Conservation (phyloP, 1,140 invertebrate genomes). For the Battus philenor region DNA sequence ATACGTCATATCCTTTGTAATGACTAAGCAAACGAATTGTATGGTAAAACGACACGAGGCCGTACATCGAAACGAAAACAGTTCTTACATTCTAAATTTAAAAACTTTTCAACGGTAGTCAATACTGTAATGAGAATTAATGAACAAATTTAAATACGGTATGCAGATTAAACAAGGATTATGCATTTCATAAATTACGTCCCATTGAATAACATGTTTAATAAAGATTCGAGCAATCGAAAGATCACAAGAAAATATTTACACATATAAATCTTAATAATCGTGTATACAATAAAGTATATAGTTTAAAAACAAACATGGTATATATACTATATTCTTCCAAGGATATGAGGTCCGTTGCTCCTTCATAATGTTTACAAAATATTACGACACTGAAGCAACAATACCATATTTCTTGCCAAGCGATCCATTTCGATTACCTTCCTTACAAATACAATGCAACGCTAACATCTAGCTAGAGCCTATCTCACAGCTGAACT, state of each 20-base stretch:
- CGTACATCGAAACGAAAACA: constrained; percentile 70
- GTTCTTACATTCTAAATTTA: constrained; percentile 54
- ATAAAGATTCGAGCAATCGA: constrained; percentile 23
- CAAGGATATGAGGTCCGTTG: constrained; percentile 4
- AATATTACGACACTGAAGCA: constrained; percentile 8
- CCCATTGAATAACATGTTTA: constrained; percentile 13
- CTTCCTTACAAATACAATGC: constrained; percentile 46
- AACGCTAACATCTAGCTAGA: constrained; percentile 63
- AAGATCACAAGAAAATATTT: constrained; percentile 54
- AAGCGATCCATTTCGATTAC: constrained; percentile 26
- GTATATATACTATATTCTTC: constrained; percentile 4
- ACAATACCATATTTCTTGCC: constrained; percentile 1
- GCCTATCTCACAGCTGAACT: constrained; percentile 65
- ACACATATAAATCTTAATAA: constrained; percentile 33
- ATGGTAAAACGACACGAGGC: constrained; percentile 54
- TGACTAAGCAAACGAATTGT: constrained; percentile 66
- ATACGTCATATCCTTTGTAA: constrained; percentile 53
- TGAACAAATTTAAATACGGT: constrained; percentile 56
- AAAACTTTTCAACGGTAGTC: constrained; percentile 68
- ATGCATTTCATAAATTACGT: constrained; percentile 52
- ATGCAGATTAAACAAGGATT: constrained; percentile 64
- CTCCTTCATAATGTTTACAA: not conserved
- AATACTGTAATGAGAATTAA: constrained; percentile 69
- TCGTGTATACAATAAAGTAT: constrained; percentile 26
- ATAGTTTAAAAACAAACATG: constrained; percentile 26